Percentiles rank a stretch among this genome's conserved stretches.
These are phyloP conservation scores for Micropoecilia bifurca DNA, from an alignment of 2,797 vertebrate genomes.

Conservation along the genomic window DNA sequence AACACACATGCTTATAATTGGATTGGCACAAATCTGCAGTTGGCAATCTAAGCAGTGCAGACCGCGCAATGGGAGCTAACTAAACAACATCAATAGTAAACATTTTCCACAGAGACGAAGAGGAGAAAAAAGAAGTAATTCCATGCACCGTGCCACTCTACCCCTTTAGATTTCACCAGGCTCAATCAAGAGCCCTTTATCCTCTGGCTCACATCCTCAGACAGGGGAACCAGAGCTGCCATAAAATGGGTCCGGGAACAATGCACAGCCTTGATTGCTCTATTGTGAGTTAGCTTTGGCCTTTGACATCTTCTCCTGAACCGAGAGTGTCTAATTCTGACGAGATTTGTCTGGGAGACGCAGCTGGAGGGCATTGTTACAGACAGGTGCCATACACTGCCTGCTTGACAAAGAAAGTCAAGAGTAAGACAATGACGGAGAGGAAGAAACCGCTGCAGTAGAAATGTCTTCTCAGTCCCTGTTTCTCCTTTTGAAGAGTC, in stretches of 20 bases:
- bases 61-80: slow-evolving; percentile 61
- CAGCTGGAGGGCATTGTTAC: slow-evolving; percentile 68
- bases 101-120: slow-evolving; percentile 45
- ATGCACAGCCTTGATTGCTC: slow-evolving; percentile 76
- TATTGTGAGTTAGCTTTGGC: slow-evolving; percentile 73
- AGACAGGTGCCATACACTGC: slow-evolving; percentile 63
- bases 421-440: slow-evolving; percentile 45
- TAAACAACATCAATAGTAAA: slow-evolving; percentile 69
- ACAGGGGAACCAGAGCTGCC: slow-evolving; percentile 59
- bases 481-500: slow-evolving; percentile 45
- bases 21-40: slow-evolving; percentile 57
- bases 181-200: slow-evolving; percentile 78
- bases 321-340: slow-evolving; percentile 73
- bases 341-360: slow-evolving; percentile 73
- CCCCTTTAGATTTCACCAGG: slow-evolving; percentile 48
- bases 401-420: slow-evolving; percentile 55
- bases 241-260: slow-evolving; percentile 74
- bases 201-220: slow-evolving; percentile 71
- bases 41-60: slow-evolving; percentile 70
- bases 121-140: slow-evolving; percentile 43
- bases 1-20: slow-evolving; percentile 51
- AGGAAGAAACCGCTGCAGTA: slow-evolving; percentile 33
- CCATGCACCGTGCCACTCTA: slow-evolving; percentile 45
- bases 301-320: slow-evolving; percentile 76
- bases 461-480: slow-evolving; percentile 47